These are phyloP conservation scores for Etheostoma cragini DNA, from an alignment of 2,113 vertebrate genomes.

Conservation along the genomic window DNA sequence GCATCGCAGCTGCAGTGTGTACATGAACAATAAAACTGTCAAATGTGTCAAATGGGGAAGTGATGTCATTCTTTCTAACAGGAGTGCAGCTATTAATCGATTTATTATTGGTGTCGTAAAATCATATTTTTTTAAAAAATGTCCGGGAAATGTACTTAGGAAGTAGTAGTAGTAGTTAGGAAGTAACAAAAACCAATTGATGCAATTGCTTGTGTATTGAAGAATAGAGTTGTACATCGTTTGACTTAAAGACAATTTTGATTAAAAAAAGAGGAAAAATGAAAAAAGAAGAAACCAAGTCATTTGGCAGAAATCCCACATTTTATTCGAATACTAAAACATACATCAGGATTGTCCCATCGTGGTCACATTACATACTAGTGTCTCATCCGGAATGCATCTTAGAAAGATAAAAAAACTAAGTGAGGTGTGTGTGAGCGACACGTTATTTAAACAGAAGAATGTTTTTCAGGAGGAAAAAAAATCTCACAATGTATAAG, in stretches of 20 bases:
- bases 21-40: conserved; percentile 94
- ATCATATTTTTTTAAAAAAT: too few species aligned
- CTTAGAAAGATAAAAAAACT: conserved; percentile 43
- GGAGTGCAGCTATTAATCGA: not conserved
- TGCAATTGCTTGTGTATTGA: too few species aligned
- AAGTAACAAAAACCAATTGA: too few species aligned
- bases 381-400: conserved; percentile 83
- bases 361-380: conserved; percentile 88
- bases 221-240: too few species aligned
- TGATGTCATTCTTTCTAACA: conserved; percentile 72
- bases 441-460: conserved; percentile 11
- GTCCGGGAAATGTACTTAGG: too few species aligned
- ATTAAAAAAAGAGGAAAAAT: not conserved
- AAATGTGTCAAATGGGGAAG: conserved; percentile 89
- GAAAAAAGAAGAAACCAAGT: not conserved
- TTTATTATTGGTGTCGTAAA: too few species aligned
- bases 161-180: too few species aligned
- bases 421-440: not conserved
- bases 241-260: too few species aligned
- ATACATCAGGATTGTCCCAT: conserved; percentile 88
- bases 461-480: not conserved
- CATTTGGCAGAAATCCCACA: conserved; percentile 91
- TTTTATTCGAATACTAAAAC: conserved; percentile 93
- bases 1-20: conserved; percentile 94
- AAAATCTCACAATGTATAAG: not conserved